phyloP scores from a whole-genome alignment of 2,888 invertebrate genomes.

The Liposcelis brunnea region DNA sequence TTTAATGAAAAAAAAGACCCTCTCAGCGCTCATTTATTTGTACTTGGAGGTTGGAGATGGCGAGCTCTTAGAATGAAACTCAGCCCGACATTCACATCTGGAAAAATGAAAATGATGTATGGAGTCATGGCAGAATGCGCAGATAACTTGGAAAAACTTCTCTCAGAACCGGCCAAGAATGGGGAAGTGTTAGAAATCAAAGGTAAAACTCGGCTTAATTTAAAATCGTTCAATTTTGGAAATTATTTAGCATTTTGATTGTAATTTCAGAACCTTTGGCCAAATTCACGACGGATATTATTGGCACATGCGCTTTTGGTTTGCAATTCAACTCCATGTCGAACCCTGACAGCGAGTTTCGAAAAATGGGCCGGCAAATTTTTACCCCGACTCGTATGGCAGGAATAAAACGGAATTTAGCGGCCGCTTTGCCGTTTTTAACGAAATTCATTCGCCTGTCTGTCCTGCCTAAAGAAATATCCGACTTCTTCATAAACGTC shows the following conservation, averaged over 20 bases:
- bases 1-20: slow-evolving; percentile 20
- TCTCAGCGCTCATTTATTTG: slow-evolving; percentile 26
- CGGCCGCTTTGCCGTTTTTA: background rate
- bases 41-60: slow-evolving; percentile 33
- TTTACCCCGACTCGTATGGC: slow-evolving; percentile 21
- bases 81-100: slow-evolving; percentile 35
- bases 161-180: slow-evolving; percentile 15
- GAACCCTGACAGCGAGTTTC: slow-evolving; percentile 26
- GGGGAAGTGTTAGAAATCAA: slow-evolving; percentile 2
- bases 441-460: background rate
- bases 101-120: slow-evolving; percentile 36
- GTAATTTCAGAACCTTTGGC: slow-evolving; percentile 23
- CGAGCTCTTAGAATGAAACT: slow-evolving; percentile 31
- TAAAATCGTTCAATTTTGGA: background rate
- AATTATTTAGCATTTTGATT: background rate
- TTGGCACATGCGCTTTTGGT: slow-evolving; percentile 32
- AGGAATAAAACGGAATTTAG: background rate
- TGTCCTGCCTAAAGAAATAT: background rate
- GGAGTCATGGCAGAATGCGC: slow-evolving; percentile 28
- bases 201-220: background rate
- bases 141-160: slow-evolving; percentile 22
- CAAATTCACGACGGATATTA: slow-evolving; percentile 32
- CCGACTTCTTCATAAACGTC: slow-evolving; percentile 15
- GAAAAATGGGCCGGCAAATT: slow-evolving; percentile 23
- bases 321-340: slow-evolving; percentile 28